Conservation (phyloP, 2,888 invertebrate genomes). For the Dysmachus trigonus region DNA sequence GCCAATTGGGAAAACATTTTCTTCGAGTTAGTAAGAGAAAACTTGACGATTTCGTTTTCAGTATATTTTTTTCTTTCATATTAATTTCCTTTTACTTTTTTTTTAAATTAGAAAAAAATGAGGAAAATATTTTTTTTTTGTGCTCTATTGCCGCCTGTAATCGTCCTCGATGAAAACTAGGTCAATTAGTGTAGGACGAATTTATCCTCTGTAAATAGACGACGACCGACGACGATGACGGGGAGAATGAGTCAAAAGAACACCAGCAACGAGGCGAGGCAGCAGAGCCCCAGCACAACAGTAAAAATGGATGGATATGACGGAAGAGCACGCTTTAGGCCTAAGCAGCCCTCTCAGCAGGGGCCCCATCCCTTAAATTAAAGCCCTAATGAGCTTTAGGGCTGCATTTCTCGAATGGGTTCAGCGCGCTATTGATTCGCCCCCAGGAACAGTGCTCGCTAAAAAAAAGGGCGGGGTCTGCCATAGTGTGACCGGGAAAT, state of each 20-base stretch:
- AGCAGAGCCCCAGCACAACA: not conserved
- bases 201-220: constrained; percentile 30
- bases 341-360: not conserved
- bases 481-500: not conserved
- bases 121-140: not conserved
- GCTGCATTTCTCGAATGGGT: not conserved
- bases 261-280: not conserved
- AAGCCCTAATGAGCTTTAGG: constrained; percentile 9
- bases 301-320: not conserved
- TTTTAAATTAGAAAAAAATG: not conserved
- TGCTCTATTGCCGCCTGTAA: not conserved
- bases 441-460: not conserved
- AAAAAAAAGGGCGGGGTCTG: not conserved
- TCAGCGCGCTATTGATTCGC: constrained; percentile 12
- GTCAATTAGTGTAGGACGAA: constrained; percentile 33
- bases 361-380: not conserved
- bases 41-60: not conserved
- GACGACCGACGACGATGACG: not conserved
- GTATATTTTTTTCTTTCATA: not conserved
- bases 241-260: not conserved
- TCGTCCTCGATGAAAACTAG: constrained; percentile 17
- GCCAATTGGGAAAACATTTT: not conserved
- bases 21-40: not conserved
- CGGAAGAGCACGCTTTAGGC: not conserved
- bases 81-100: not conserved